Conservation (phyloP, 2,888 invertebrate genomes). For the Apocheima hispidaria region DNA sequence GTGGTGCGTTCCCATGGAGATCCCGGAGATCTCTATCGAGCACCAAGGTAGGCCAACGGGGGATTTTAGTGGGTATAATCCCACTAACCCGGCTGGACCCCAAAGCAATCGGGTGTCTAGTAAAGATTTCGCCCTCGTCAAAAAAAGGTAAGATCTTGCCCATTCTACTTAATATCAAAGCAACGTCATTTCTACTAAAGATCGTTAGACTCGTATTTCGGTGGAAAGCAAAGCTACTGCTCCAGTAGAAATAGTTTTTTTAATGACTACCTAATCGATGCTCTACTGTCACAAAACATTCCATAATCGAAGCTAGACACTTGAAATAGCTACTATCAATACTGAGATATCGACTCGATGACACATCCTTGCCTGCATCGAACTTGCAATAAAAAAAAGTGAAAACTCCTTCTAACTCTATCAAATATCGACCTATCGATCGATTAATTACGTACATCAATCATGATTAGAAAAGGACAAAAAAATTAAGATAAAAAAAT, state of each 20-base stretch:
- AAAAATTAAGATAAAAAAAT: constrained; percentile 80
- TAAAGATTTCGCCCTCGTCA: too few species aligned
- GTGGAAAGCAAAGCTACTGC: too few species aligned
- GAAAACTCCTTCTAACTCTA: constrained; percentile 12
- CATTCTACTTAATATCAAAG: too few species aligned
- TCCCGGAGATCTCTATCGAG: too few species aligned
- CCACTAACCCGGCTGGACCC: too few species aligned
- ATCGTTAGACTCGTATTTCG: background rate
- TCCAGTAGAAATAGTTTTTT: background rate
- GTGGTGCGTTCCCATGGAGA: too few species aligned
- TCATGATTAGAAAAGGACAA: constrained; percentile 74
- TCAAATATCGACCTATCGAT: constrained; percentile 49
- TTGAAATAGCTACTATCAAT: constrained; percentile 16
- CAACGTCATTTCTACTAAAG: background rate
- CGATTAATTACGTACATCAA: constrained; percentile 77
- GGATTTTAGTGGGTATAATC: too few species aligned
- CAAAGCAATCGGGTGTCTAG: too few species aligned
- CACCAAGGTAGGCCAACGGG: too few species aligned
- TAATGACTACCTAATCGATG: background rate
- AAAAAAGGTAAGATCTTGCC: too few species aligned
- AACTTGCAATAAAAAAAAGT: constrained; percentile 15
- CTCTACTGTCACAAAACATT: background rate
- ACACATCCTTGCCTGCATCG: background rate
- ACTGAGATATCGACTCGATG: background rate
- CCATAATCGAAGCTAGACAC: constrained; percentile 4